Evolutionary conservation across 1,140 invertebrate species (phyloP), one percentile per base, ranked within the genome.

Genomic region (Polyergus mexicanus): DNA sequence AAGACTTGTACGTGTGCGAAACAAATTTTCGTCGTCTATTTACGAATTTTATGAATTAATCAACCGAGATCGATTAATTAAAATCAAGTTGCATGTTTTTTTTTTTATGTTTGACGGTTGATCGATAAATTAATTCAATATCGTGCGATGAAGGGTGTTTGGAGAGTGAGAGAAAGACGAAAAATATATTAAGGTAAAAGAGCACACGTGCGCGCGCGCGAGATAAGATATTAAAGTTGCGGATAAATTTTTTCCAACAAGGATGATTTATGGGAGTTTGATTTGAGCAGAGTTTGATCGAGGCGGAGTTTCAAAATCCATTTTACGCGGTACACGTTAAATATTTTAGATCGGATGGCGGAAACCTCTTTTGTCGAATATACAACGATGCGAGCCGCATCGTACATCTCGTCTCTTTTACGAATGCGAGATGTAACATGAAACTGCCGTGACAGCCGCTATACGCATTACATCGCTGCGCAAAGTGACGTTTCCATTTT

Each of bases 401-500:
- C 65, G 65, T 65, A 11, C 51, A 11, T 44, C n/a, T 44, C 35
- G 19, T 58, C 16, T 13, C n/a, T 35, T 22, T 71, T 35, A 2
- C 7, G 4, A 22, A 32, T 54, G 19, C 22, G 22, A 19, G 38
- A 74, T 72, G 28, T 10, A 83, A 60, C 13, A 44, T 44, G 77
- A 71, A 81, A 47, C 72, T 83, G 28, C 60, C 25, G 25, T 32
- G 60, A 65, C 77, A 16, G 76, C 32, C 10, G 65, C 54, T 60
- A 56, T 41, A 71, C 35, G 38, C 51, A 13, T 71, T 81, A 41
- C 25, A 41, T 44, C 35, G 60, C 71, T 28, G 28, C 32, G 25
- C 78, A 47, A 62, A 28, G 38, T 69, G 66, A 81, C 78, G 25
- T 69, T 81, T 25, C 51, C 19, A 60, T 72, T 72, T 81, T 25